Conservation (phyloP, 2,888 invertebrate species). For the Tupiocoris notatus region DNA sequence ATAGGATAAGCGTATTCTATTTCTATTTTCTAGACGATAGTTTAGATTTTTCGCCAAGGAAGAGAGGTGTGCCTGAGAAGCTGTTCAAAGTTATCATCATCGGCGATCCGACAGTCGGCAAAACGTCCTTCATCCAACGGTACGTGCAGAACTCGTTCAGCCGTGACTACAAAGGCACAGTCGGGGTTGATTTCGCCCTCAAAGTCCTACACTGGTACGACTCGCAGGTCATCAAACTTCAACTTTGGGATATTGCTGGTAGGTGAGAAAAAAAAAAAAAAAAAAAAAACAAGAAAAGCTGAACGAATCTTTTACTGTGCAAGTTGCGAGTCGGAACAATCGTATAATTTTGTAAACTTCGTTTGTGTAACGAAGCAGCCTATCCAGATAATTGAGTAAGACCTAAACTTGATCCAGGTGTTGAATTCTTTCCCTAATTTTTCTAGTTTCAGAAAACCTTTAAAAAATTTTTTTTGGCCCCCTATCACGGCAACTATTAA, state of each 20-base stretch:
- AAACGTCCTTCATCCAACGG: conserved; percentile 60
- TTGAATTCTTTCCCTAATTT: too few species aligned
- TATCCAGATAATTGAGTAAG: too few species aligned
- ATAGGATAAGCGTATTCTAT: not conserved
- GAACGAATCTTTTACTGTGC: too few species aligned
- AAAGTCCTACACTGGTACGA: conserved; percentile 60
- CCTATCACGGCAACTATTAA: too few species aligned
- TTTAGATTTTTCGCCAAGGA: conserved; percentile 40
- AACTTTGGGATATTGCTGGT: conserved; percentile 63
- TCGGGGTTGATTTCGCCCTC: conserved; percentile 62
- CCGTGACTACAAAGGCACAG: conserved; percentile 59
- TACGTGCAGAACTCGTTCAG: conserved; percentile 58
- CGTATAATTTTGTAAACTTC: too few species aligned
- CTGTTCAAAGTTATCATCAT: conserved; percentile 57
- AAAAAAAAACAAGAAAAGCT: too few species aligned
- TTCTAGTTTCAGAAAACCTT: too few species aligned
- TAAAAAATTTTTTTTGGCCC: too few species aligned
- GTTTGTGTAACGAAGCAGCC: too few species aligned
- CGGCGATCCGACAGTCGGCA: conserved; percentile 58
- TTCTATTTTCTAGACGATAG: conserved; percentile 30
- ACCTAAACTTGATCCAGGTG: too few species aligned
- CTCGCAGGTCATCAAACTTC: conserved; percentile 58
- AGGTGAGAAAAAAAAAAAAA: too few species aligned
- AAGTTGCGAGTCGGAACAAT: too few species aligned
- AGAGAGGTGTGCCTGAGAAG: conserved; percentile 52